Base-by-base conservation (phyloP, 2,797 vertebrate species). In the Oreortyx pictus region DNA sequence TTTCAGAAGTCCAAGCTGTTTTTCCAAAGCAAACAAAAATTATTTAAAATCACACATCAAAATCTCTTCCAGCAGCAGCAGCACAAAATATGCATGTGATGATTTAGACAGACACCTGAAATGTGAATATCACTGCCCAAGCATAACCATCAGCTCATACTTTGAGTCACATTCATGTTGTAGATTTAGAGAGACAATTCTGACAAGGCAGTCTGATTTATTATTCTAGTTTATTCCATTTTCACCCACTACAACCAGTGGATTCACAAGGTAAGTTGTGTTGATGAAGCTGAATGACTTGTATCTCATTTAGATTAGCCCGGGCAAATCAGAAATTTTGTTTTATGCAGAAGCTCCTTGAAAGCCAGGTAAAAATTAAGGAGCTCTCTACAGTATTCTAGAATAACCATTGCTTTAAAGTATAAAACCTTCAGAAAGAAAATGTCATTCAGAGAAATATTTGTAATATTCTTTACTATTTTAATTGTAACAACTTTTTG, bases 401-500 rank as follows among this genome's bases (percentile, higher is more conserved):
- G 35, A 18, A 39, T 81, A 19, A 43, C 5, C 60, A 56, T 79
- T 81, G 11, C 37, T 66, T 25, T 71, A 60, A 89, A 82, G 33
- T 27, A 10, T 35, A 82, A 92, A 79, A 77, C 86, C 29, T 68
- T 91, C 54, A 88, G 54, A 70, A 68, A 71, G 8, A 88, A 87
- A 89, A 86, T 65, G 68, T 27, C 43, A 78, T 10, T 33, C 9
- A 27, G 22, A 84, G 35, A 90, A 77, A 77, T 65, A 83, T 20
- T 85, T 83, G 22, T 56, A 89, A 88, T 56, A 66, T 72, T 82
- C 13, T 86, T 85, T 92, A 60, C 7, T 74, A 7, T 85, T 77
- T 57, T 78, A 12, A 22, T 73, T 82, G 7, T 62, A 82, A 65
- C 6, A 33, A 64, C 41, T 15, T 87, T 61, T 74, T 60, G 24